Evolutionary conservation across 92 coral and sea anemone species (phyloP).

Genomic region (Phenganax marumi): DNA sequence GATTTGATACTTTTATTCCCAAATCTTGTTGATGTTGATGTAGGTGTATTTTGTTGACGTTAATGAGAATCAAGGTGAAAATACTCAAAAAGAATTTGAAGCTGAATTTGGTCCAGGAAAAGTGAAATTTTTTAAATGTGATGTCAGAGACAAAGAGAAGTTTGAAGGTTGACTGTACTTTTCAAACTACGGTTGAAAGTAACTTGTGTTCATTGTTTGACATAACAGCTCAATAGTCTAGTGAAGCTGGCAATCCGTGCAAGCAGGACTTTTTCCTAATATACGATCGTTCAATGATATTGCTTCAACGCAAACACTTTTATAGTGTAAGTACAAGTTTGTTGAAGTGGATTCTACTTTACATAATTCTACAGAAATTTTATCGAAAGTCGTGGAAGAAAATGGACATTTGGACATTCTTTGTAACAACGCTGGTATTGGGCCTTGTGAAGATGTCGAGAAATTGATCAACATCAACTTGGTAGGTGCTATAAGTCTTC

Average conservation of each 20-base stretch:
- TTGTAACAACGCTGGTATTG: constrained; percentile 22
- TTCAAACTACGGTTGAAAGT: too few species aligned
- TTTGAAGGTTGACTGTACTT: constrained; percentile 37
- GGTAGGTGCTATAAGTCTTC: too few species aligned
- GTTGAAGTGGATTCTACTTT: too few species aligned
- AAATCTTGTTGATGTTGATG: not conserved
- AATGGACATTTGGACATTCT: constrained; percentile 14
- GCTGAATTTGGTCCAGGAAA: constrained; percentile 5
- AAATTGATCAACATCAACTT: not conserved
- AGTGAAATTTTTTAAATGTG: not conserved
- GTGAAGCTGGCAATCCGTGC: too few species aligned
- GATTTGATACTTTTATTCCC: too few species aligned
- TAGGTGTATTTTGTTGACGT: constrained; percentile 4
- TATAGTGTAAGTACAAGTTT: too few species aligned
- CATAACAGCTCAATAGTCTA: too few species aligned
- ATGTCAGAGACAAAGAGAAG: constrained; percentile 12
- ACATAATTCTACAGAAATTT: not conserved
- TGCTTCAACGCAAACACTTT: too few species aligned
- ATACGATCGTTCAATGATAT: too few species aligned
- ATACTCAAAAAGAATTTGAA: not conserved
- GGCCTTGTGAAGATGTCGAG: not conserved
- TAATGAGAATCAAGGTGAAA: not conserved
- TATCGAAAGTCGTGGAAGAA: not conserved
- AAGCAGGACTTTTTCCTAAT: too few species aligned
- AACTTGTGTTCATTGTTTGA: too few species aligned